These are phyloP conservation scores for Actinia tenebrosa DNA, from an alignment of 64 coral and sea anemone species.

Conservation along the genomic window DNA sequence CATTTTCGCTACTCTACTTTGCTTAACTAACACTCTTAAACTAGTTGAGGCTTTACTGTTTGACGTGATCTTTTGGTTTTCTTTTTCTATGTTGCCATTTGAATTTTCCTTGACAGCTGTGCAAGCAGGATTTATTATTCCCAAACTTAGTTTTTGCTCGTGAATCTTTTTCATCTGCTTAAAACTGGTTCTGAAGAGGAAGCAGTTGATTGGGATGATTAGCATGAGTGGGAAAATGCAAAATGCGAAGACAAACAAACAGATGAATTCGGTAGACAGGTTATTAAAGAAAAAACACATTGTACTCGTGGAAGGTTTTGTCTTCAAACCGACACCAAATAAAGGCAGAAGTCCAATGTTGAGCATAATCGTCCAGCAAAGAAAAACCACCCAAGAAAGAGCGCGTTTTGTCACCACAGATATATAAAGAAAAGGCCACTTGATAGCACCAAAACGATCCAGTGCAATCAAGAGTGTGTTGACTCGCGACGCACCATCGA, in stretches of 20 bases:
- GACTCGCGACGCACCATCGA: conserved; percentile 57
- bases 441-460: conserved; percentile 53
- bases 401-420: background rate
- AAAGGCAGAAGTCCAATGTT: conserved; percentile 33
- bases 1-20: conserved; percentile 33
- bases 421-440: conserved; percentile 42
- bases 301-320: background rate
- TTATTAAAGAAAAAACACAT: conserved; percentile 53
- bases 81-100: background rate
- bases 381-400: background rate
- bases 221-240: conserved; percentile 41
- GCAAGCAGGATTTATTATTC: background rate
- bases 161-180: conserved; percentile 44
- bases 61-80: background rate
- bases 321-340: conserved; percentile 26
- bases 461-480: conserved; percentile 46
- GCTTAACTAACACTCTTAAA: background rate
- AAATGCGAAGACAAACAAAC: conserved; percentile 16
- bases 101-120: background rate
- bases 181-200: conserved; percentile 39
- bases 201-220: conserved; percentile 45
- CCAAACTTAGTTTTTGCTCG: background rate
- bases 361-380: conserved; percentile 1
- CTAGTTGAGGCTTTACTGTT: background rate
- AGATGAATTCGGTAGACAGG: conserved; percentile 21